These are phyloP conservation scores for Parazoanthus darwini DNA, from an alignment of 92 coral and sea anemone species.

Conservation along the genomic window DNA sequence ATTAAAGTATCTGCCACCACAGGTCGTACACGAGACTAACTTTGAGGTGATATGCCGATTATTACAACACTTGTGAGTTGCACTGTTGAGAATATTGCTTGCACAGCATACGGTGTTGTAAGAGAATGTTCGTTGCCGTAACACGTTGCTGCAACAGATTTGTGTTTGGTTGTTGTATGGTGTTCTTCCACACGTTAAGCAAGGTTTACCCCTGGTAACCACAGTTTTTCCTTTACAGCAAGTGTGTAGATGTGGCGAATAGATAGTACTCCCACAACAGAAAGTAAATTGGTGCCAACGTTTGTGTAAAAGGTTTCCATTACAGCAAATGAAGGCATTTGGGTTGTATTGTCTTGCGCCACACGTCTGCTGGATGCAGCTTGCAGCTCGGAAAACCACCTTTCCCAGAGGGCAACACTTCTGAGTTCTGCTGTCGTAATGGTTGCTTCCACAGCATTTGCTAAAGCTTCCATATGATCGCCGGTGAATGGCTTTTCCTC, in stretches of 20 bases:
- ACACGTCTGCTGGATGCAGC: slow-evolving; percentile 12
- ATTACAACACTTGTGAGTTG: slow-evolving; percentile 18
- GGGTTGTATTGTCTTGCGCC: slow-evolving; percentile 27
- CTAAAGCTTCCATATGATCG: background rate
- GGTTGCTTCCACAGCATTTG: background rate
- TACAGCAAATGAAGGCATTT: slow-evolving; percentile 11
- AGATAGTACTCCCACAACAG: slow-evolving; percentile 42
- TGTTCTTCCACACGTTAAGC: background rate
- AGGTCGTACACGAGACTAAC: background rate
- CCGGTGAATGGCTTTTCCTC: background rate
- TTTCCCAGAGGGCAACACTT: slow-evolving; percentile 2
- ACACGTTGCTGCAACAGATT: slow-evolving; percentile 24
- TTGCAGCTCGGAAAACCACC: background rate
- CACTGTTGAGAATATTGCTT: background rate
- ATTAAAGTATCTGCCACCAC: slow-evolving; percentile 1
- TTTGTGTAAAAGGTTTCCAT: background rate
- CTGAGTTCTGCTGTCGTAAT: slow-evolving; percentile 9
- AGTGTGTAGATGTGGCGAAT: slow-evolving; percentile 5
- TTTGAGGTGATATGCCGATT: background rate
- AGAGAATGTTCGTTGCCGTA: background rate
- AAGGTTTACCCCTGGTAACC: background rate
- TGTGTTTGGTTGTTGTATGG: background rate
- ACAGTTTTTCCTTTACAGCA: slow-evolving; percentile 9
- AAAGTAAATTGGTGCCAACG: background rate
- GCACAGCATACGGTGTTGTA: slow-evolving; percentile 11